These are phyloP conservation scores for Hipparchia semele DNA, from an alignment of 2,888 invertebrate genomes.

Conservation along the genomic window DNA sequence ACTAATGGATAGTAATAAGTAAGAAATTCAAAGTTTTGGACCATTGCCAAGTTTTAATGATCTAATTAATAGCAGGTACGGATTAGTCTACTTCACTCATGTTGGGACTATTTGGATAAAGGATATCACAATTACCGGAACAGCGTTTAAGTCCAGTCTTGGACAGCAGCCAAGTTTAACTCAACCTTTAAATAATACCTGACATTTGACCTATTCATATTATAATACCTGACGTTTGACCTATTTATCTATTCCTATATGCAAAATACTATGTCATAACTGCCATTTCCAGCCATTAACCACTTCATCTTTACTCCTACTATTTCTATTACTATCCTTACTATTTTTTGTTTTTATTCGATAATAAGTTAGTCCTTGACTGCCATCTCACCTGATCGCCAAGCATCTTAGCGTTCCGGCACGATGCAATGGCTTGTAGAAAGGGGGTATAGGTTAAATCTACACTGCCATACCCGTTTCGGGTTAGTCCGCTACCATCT, in stretches of 20 bases:
- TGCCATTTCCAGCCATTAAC: not conserved
- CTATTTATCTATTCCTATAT: not conserved
- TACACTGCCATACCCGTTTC: no score
- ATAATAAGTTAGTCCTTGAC: no score
- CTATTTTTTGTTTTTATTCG: no score
- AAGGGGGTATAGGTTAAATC: no score
- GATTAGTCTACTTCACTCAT: slow-evolving; percentile 2
- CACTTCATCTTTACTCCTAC: no score
- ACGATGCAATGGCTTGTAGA: no score
- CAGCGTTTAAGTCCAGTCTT: not conserved
- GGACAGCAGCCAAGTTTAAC: not conserved
- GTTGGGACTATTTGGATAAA: not conserved
- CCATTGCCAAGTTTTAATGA: slow-evolving; percentile 1
- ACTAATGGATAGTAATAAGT: not conserved
- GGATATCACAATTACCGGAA: slow-evolving; percentile 1
- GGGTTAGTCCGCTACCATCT: no score
- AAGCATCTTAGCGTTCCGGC: no score
- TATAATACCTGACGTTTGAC: slow-evolving; percentile 3
- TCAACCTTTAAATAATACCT: not conserved
- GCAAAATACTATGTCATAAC: not conserved
- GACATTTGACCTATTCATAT: not conserved
- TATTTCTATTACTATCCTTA: no score
- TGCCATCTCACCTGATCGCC: no score
- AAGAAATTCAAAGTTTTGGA: slow-evolving; percentile 1
- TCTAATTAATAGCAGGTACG: slow-evolving; percentile 10